A percentile compares a stretch with the other conserved stretches of the same genome.
Conservation (phyloP, 1,140 invertebrate genomes). For the Bombus cullumanus region DNA sequence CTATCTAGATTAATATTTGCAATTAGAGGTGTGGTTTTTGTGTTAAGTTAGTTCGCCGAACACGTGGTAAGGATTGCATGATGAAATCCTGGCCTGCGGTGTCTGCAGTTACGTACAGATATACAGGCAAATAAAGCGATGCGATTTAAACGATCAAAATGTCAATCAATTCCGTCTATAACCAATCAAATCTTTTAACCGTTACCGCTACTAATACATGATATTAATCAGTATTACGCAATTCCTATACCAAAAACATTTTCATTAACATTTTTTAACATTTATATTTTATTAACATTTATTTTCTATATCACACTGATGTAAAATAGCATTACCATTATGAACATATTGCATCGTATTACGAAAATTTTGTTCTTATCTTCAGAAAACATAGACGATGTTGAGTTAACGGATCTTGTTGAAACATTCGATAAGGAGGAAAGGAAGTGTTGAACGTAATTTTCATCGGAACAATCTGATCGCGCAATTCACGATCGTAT, state of each 20-base stretch:
- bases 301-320: not conserved
- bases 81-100: slow-evolving; percentile 32
- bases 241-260: not conserved
- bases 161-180: not conserved
- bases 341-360: not conserved
- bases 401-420: not conserved
- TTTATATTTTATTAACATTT: not conserved
- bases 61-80: slow-evolving; percentile 21
- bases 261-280: no score
- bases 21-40: not conserved
- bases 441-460: no score
- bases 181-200: not conserved
- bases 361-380: not conserved
- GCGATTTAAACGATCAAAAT: slow-evolving; percentile 11
- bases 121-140: not conserved
- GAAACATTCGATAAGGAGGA: not conserved
- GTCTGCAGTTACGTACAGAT: slow-evolving; percentile 17
- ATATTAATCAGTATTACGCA: not conserved
- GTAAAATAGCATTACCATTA: not conserved
- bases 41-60: not conserved
- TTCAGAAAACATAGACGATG: not conserved
- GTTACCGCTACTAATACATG: not conserved
- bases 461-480: not conserved
- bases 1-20: not conserved
- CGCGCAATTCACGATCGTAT: not conserved